Conservation (phyloP, 2,113 vertebrate genomes). For the Eptesicus fuscus region DNA sequence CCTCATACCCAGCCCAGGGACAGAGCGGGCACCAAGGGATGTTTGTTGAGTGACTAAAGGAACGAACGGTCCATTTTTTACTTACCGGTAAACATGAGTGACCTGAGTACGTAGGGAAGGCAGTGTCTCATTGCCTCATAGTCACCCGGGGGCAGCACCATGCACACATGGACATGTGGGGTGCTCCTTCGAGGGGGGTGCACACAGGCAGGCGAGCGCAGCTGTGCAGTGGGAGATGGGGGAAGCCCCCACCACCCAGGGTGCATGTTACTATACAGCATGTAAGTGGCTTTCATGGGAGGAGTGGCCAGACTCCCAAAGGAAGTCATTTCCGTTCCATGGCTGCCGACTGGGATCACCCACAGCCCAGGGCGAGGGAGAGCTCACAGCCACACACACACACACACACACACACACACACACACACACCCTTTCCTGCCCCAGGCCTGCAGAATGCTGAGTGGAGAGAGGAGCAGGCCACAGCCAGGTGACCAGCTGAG, state of each 20-base stretch:
- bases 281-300: not conserved
- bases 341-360: not conserved
- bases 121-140: not conserved
- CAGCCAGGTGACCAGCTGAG: slow-evolving; percentile 6
- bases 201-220: not conserved
- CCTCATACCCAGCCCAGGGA: not conserved
- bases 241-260: not conserved
- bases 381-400: not conserved
- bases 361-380: not conserved
- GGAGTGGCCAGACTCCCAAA: not conserved
- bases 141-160: not conserved
- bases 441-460: not conserved
- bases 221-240: not conserved
- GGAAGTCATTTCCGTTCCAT: not conserved
- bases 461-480: not conserved
- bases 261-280: not conserved
- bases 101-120: not conserved
- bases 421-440: not conserved
- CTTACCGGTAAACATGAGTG: not conserved
- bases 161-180: not conserved
- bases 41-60: not conserved
- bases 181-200: not conserved
- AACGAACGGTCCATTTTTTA: not conserved
- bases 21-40: not conserved
- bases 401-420: not conserved